A percentile compares a stretch with the other conserved stretches of the same genome.
phyloP scores from a whole-genome alignment of 2,888 invertebrate genomes.

The Malachius bipustulatus region DNA sequence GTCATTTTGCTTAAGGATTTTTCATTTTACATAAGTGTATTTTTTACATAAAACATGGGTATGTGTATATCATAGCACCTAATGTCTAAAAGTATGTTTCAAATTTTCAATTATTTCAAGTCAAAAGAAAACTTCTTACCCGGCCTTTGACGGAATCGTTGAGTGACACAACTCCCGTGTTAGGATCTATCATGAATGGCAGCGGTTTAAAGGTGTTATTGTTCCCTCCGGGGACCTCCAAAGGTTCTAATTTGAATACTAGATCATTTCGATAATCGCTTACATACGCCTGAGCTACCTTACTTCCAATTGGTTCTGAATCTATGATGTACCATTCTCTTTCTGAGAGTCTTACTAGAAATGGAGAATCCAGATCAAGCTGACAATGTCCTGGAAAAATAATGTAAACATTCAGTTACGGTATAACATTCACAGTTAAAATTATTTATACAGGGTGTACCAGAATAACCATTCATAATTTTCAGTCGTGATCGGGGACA shows the following conservation, averaged over 20 bases:
- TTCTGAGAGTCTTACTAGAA: conserved; percentile 51
- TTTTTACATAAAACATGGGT: too few relatives aligned
- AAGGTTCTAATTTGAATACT: conserved; percentile 56
- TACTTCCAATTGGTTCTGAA: conserved; percentile 56
- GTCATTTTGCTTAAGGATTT: too few relatives aligned
- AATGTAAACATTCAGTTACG: too few relatives aligned
- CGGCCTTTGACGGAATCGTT: conserved; percentile 65
- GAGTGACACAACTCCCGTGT: conserved; percentile 64
- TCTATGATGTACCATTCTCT: conserved; percentile 67
- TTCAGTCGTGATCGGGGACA: too few relatives aligned
- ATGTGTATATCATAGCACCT: too few relatives aligned
- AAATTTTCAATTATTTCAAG: too few relatives aligned
- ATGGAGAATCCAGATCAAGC: conserved; percentile 30
- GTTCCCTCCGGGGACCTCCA: conserved; percentile 22
- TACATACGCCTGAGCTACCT: conserved; percentile 60
- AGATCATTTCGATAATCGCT: conserved; percentile 54
- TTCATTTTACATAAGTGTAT: too few relatives aligned
- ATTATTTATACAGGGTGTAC: too few relatives aligned
- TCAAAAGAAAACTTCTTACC: conserved; percentile 42
- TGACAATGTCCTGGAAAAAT: conserved; percentile 21
- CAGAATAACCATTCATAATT: too few relatives aligned
- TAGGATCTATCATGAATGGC: conserved; percentile 66
- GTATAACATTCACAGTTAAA: too few relatives aligned
- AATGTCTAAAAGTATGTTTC: too few relatives aligned
- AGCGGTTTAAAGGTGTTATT: conserved; percentile 42